Evolutionary conservation across 2,888 invertebrate species (phyloP), one percentile per base, ranked within the genome.

Genomic region (Himalopsyche tibetana): DNA sequence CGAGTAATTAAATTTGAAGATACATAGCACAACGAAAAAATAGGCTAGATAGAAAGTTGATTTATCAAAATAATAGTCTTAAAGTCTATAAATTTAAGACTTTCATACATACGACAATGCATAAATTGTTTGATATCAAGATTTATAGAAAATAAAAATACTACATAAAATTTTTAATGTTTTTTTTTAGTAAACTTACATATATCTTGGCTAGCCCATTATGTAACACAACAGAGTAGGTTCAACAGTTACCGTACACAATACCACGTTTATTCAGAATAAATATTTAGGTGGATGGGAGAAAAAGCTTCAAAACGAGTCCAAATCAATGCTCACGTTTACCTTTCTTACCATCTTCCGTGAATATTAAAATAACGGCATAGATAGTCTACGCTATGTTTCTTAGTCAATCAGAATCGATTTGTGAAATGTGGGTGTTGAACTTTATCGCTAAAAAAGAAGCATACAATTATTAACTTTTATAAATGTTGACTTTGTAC

Each of bases 251-350:
- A 9, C 63, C 28, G 19, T 63, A 63, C 63, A 63, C n/a, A 63
- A 19, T 63, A 2, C 19, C 63, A 63, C 63, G 28, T 63, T 6
- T 19, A 63, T 19, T 63, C n/a, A 19, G 28, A 19, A 63, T 63
- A 63, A n/a, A 63, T 63, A 63, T 63, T 63, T 63, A 63, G 63
- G 28, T 63, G 19, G 28, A 63, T 63, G 63, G 11, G 51, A 51
- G 51, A 63, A n/a, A 63, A 63, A n/a, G 19, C 63, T 63, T 19
- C 63, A 63, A 63, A 63, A 63, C 63, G 63, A 19, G 28, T 63
- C n/a, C 19, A 63, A 63, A 63, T 63, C 63, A 63, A 63, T 63
- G 63, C 19, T 63, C 19, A 63, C 28, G 63, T 63, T 63, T 63
- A 19, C 63, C 28, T 19, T 63, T 19, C 28, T 19, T 63, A 63